phyloP scores from a whole-genome alignment of 2,797 vertebrate genomes.

The Chiloscyllium punctatum region DNA sequence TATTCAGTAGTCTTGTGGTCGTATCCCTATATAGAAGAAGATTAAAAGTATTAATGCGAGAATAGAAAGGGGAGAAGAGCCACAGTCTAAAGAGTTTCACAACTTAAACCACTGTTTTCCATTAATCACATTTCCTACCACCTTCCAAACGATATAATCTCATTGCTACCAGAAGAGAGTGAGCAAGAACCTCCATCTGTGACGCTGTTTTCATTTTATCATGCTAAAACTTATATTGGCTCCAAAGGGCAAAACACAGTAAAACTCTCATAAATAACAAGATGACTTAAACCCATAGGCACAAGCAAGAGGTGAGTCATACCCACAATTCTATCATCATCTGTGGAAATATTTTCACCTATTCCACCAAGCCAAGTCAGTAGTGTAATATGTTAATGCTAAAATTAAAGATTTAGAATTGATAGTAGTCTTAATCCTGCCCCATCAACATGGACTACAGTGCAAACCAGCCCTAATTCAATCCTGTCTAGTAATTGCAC shows the following conservation, averaged over 20 bases:
- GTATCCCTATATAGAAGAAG: background rate
- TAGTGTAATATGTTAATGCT: background rate
- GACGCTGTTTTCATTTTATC: background rate
- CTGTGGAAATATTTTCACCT: background rate
- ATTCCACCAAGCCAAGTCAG: conserved; percentile 6
- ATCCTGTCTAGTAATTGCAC: background rate
- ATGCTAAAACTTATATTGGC: background rate
- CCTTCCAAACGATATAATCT: background rate
- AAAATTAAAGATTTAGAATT: background rate
- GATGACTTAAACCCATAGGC: background rate
- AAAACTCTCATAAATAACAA: background rate
- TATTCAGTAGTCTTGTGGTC: background rate
- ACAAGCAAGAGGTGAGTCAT: background rate
- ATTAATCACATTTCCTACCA: background rate
- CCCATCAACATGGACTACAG: background rate
- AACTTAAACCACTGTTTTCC: background rate
- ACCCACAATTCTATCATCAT: background rate
- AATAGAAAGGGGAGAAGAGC: background rate
- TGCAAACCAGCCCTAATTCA: too few species aligned
- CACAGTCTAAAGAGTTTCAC: background rate
- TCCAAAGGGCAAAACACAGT: background rate
- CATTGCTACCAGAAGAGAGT: background rate
- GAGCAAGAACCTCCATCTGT: background rate
- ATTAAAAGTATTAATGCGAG: background rate
- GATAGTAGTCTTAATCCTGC: background rate